Evolutionary conservation across 2,113 vertebrate species (phyloP).

Genomic region (Entomyzon cyanotis): DNA sequence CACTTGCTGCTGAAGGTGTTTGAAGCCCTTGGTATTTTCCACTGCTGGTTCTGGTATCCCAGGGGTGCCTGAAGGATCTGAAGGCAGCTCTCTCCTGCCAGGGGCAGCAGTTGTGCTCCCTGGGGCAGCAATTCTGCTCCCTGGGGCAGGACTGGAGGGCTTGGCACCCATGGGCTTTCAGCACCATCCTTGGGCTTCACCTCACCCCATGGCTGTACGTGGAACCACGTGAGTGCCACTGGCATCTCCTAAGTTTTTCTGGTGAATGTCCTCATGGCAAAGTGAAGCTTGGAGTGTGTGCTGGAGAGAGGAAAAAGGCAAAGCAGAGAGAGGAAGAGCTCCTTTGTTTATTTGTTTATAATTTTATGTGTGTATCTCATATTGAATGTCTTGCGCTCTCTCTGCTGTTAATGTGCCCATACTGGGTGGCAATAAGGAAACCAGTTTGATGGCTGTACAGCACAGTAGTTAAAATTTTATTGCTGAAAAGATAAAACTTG

Average conservation of each 20-base stretch:
- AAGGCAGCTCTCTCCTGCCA: not conserved
- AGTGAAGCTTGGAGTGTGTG: not conserved
- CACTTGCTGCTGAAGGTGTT: not conserved
- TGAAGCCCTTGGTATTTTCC: not conserved
- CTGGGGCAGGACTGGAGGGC: not conserved
- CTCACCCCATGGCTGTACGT: rapidly evolving
- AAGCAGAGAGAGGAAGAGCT: not conserved
- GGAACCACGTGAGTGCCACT: rapidly evolving
- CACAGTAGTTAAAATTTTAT: not conserved
- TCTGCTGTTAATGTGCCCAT: not conserved
- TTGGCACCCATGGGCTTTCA: not conserved
- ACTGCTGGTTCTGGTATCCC: not conserved
- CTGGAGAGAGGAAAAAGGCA: not conserved
- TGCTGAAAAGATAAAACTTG: not conserved
- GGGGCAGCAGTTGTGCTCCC: not conserved
- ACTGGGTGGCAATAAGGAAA: not conserved
- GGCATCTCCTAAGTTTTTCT: not conserved
- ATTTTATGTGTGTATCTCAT: rapidly evolving
- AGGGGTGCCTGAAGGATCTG: not conserved
- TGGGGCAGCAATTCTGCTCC: not conserved
- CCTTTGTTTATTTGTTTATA: not conserved
- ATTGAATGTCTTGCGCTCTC: not conserved
- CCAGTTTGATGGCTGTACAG: not conserved
- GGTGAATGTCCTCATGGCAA: not conserved
- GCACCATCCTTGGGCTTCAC: not conserved